Base-by-base conservation (phyloP, 2,113 vertebrate genomes). In the Rhipidura dahli region DNA sequence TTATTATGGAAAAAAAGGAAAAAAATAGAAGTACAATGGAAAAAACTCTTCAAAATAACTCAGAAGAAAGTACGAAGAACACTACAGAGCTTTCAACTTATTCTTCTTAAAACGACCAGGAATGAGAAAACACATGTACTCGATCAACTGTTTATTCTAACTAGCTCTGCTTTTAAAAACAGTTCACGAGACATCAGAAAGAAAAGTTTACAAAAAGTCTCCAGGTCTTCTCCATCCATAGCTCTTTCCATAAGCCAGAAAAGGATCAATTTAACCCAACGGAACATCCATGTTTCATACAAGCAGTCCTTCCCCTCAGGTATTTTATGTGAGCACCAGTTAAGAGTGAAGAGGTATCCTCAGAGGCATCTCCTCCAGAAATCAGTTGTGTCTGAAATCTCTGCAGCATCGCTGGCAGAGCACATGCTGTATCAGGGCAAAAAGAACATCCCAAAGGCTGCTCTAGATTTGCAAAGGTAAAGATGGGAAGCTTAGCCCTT, bases 31-130 rank as follows among this genome's bases (percentile, higher is more conserved):
- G 56, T 23, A 82, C 49, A 94, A 90, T 59, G 85, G 88, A 96
- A 97, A 95, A 94, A 88, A 93, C 13, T 0, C 50, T 93, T 96
- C 70, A 95, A 95, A 96, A 96, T 91, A 93, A 84, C 75, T 51
- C 77, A 1, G 31, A 85, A 73, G 44, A 64, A 93, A 92, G 45
- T 50, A 54, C 31, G 66, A 80, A 77, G 71, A 88, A 49, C 17
- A 59, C 24, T 39, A 39, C 27, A 49, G 33, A 53, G 28, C n/a
- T 78, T 92, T 90, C 51, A 53, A 68, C 3, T 86, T 63, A 30
- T 42, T 90, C 45, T 64, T 88, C 16, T 42, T 63, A 23, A 91
- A 90, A 42, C 17, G 14, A 39, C 12, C 45, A 40, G 11, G 73
- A 89, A 92, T 11, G 30, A 83, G 50, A 77, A 85, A 80, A 81